Base-by-base conservation (phyloP, 2,888 invertebrate species). In the Ptychoptera contaminata region DNA sequence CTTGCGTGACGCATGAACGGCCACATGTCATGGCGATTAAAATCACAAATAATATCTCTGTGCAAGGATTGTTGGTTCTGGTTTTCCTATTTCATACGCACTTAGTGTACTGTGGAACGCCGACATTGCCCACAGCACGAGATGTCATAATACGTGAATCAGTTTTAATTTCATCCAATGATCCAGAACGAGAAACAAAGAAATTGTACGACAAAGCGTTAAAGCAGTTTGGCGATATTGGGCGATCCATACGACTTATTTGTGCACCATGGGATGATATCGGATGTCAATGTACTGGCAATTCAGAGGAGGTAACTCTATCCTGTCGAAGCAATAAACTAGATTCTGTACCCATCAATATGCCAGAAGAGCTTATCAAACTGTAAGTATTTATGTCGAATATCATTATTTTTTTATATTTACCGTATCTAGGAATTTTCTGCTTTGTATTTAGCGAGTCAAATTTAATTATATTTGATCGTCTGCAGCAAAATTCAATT, bases 121-220 rank as follows among this genome's bases (percentile, higher is more conserved):
- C 23, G 7, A 23, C 23, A 23, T 23, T 23, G 7, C 4, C 23
- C 3, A 23, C 23, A 3, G 23, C 7, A 3, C 23, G 23, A 3
- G 23, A 32, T 12, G 11, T 44, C 32, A 12, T 39, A 6, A 12
- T 44, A 8, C 14, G 39, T 23, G 44, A 44, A 23, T 39, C 44
- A 12, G 30, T 44, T 15, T 23, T 44, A 12, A 39, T 44, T 34
- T 12, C 42, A 9, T 35, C 41, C 14, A 32, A 16, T 2, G 38
- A 48, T 43, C 43, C 46, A 9, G 47, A 49, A 36, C 39, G 35
- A 9, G 47, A 49, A 37, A 47, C 49, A 12, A 40, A 43, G 34
- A 38, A 43, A 42, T 29, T 47, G 14, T 49, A 49, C 34, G 46
- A 49, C 12, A 45, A 49, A 30, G 49, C 47, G 16, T 31, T 49